phyloP scores from a whole-genome alignment of 2,113 vertebrate species.

The Gasterosteus aculeatus region DNA sequence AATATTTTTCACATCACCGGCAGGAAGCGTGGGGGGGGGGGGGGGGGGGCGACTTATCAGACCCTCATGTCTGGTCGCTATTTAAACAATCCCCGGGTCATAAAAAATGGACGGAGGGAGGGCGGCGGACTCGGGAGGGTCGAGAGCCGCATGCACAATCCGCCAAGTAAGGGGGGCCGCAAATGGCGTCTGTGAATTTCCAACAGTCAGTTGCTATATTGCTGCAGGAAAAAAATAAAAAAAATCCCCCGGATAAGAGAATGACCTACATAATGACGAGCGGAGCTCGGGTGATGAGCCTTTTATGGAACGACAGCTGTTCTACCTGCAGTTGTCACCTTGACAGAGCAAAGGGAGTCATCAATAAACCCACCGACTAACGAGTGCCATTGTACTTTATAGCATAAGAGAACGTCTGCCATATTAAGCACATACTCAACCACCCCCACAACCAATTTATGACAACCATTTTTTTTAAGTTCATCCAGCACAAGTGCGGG shows the following conservation, averaged over 20 bases:
- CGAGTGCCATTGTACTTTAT: conserved; percentile 71
- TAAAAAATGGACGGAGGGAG: conserved; percentile 47
- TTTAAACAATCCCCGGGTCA: conserved; percentile 37
- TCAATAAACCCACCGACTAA: conserved; percentile 69
- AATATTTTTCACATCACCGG: conserved; percentile 63
- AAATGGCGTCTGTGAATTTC: conserved; percentile 31
- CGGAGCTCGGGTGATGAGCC: conserved; percentile 63
- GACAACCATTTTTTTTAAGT: conserved; percentile 51
- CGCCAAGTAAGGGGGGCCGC: conserved; percentile 48
- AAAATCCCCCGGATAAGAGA: conserved; percentile 48
- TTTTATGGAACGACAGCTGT: conserved; percentile 79
- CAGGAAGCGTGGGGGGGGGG: conserved; percentile 29
- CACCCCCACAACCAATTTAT: conserved; percentile 61
- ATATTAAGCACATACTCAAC: conserved; percentile 46
- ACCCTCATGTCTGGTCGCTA: conserved; percentile 35
- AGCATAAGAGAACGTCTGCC: conserved; percentile 55
- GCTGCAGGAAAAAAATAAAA: conserved; percentile 29
- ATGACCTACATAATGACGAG: conserved; percentile 74
- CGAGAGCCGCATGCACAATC: conserved; percentile 15
- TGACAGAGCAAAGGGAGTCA: conserved; percentile 69
- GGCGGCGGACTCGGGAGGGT: conserved; percentile 7
- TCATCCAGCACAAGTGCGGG: conserved; percentile 58
- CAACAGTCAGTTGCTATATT: conserved; percentile 31
- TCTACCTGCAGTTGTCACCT: conserved; percentile 74
- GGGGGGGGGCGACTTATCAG: conserved; percentile 37